phyloP scores from a whole-genome alignment of 1,140 invertebrate genomes.

The Panagrolaimus sp. region DNA sequence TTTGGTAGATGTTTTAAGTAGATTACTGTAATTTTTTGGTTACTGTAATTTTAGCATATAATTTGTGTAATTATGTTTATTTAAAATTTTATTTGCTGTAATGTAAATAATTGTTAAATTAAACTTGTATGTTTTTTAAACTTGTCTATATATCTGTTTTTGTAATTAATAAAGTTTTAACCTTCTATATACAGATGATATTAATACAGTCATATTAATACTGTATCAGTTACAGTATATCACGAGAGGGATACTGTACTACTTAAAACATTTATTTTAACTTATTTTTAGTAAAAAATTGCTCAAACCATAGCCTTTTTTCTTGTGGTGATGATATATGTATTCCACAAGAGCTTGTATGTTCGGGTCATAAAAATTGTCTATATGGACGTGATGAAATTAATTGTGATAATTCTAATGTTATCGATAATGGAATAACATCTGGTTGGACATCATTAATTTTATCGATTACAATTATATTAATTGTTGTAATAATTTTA shows the following conservation, averaged over 20 bases:
- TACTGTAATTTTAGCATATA: no score
- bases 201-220: background rate
- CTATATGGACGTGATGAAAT: conserved; percentile 26
- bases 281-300: conserved; percentile 33
- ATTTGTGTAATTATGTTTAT: no score
- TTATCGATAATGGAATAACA: background rate
- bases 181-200: no score
- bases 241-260: no score
- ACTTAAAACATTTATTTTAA: background rate
- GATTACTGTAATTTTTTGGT: no score
- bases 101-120: no score
- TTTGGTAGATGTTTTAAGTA: no score
- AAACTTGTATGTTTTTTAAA: no score
- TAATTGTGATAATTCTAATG: background rate
- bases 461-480: background rate
- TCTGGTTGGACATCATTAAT: background rate
- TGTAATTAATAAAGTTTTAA: no score
- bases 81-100: no score
- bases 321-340: conserved; percentile 37
- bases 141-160: no score
- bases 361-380: conserved; percentile 31
- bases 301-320: conserved; percentile 26
- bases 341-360: conserved; percentile 26
- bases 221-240: background rate
- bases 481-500: background rate